Evolutionary conservation across 2,797 vertebrate species (phyloP).

Genomic region (Coluber constrictor): DNA sequence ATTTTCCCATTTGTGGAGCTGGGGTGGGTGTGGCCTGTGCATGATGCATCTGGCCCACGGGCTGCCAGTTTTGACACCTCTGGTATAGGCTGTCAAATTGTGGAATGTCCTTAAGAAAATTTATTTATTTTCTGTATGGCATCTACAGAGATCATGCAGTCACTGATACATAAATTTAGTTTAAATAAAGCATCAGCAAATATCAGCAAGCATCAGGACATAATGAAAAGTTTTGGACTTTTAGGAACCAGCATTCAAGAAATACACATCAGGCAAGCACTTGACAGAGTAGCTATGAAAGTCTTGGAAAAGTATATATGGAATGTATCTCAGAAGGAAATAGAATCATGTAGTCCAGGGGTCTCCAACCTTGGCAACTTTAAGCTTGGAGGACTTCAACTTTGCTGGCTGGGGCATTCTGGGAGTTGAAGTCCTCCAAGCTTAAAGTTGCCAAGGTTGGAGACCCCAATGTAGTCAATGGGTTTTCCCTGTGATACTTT

Average conservation of each 20-base stretch:
- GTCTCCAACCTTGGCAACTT: too few species aligned
- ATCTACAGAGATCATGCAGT: neutral
- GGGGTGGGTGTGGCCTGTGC: too few species aligned
- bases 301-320: neutral
- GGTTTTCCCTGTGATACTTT: neutral
- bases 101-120: neutral
- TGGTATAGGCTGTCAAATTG: neutral
- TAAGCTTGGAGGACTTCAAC: too few species aligned
- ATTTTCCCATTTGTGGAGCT: too few species aligned
- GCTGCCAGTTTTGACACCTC: too few species aligned
- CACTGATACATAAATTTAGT: neutral
- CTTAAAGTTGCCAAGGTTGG: too few species aligned
- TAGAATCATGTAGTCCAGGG: neutral
- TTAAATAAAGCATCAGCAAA: neutral
- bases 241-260: neutral
- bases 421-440: too few species aligned
- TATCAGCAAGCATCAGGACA: neutral
- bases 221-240: neutral
- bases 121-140: neutral
- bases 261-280: neutral
- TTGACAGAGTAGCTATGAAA: neutral
- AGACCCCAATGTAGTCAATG: neutral
- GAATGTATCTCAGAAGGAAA: neutral
- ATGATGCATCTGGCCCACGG: too few species aligned
- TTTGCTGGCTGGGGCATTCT: too few species aligned